These are phyloP conservation scores for Zingel zingel DNA, from an alignment of 2,113 vertebrate species.

Conservation along the genomic window DNA sequence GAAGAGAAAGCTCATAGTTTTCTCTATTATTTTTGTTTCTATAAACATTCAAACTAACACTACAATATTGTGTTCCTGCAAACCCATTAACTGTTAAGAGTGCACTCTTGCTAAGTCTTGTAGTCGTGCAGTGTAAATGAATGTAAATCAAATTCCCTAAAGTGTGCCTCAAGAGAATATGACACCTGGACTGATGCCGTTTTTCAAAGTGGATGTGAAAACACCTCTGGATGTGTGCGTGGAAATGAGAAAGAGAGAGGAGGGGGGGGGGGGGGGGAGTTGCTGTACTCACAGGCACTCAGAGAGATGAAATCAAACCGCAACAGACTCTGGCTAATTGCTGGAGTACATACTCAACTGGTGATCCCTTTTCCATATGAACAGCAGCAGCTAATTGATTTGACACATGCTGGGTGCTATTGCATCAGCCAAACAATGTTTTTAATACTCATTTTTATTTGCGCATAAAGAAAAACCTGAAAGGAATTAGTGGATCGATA, in stretches of 20 bases:
- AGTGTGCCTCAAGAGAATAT: constrained; percentile 29
- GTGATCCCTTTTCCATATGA: background rate
- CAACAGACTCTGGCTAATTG: constrained; percentile 27
- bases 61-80: background rate
- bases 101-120: constrained; percentile 49
- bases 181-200: constrained; percentile 13
- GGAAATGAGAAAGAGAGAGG: background rate
- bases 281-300: background rate
- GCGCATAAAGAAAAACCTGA: background rate
- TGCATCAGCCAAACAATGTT: background rate
- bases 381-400: background rate
- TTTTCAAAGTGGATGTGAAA: constrained; percentile 27
- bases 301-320: constrained; percentile 1
- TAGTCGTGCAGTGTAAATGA: constrained; percentile 37
- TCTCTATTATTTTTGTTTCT: background rate
- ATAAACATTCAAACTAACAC: background rate
- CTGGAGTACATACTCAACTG: background rate
- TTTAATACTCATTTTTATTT: background rate
- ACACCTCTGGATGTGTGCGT: constrained; percentile 5
- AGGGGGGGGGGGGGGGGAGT: too few relatives aligned
- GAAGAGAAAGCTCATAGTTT: background rate
- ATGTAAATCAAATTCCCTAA: constrained; percentile 54
- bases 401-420: background rate
- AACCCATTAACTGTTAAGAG: background rate
- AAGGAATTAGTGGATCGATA: background rate